Evolutionary conservation across 2,888 invertebrate species (phyloP).

Genomic region (Apoda limacodes): DNA sequence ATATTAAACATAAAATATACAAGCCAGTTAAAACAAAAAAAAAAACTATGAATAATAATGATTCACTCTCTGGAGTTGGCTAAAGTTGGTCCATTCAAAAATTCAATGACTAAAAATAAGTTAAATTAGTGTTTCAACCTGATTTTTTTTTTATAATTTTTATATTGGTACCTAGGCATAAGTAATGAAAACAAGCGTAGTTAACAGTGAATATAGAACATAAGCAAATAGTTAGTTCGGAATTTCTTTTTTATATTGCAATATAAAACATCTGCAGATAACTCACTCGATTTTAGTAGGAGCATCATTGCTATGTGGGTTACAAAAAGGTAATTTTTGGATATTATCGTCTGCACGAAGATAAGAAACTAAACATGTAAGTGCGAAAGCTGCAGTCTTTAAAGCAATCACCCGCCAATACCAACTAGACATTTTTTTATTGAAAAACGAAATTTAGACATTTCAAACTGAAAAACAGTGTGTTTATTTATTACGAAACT

Average conservation of each 20-base stretch:
- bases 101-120: conserved; percentile 8
- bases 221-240: neutral
- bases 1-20: too few species aligned
- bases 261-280: neutral
- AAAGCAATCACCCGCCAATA: conserved; percentile 54
- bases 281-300: conserved; percentile 50
- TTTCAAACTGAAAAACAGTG: conserved; percentile 47
- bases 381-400: conserved; percentile 41
- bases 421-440: conserved; percentile 59
- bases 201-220: neutral
- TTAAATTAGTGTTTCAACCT: conserved; percentile 20
- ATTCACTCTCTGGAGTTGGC: too few species aligned
- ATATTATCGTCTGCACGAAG: conserved; percentile 49
- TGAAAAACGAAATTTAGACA: conserved; percentile 49
- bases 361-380: conserved; percentile 46
- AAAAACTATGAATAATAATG: too few species aligned
- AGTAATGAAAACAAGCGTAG: neutral
- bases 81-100: too few species aligned
- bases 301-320: conserved; percentile 44
- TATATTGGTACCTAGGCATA: conserved; percentile 2
- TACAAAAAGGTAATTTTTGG: conserved; percentile 57
- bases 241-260: conserved; percentile 9
- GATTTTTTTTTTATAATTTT: conserved; percentile 16
- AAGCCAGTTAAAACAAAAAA: too few species aligned
- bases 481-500: too few species aligned